Percentiles rank a stretch among this genome's conserved stretches.
These are phyloP conservation scores for Xiphophorus birchmanni DNA, from an alignment of 2,797 vertebrate species.

Conservation along the genomic window DNA sequence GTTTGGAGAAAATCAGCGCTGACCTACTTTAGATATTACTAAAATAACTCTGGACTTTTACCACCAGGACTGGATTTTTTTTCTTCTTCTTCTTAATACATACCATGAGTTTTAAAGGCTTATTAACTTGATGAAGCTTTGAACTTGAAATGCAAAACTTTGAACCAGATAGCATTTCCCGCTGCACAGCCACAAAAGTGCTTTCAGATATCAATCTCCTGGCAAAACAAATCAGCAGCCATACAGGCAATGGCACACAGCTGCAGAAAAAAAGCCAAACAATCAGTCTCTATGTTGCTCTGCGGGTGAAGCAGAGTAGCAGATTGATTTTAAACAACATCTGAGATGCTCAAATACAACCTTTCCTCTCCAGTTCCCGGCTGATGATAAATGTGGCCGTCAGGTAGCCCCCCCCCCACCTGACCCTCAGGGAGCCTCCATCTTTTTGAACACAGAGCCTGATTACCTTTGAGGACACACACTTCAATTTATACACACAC, in stretches of 20 bases:
- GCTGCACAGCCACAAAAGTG: conserved; percentile 13
- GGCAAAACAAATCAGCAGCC: conserved; percentile 53
- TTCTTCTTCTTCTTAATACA: conserved; percentile 12
- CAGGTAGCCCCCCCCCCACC: conserved; percentile 43
- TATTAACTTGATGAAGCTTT: conserved; percentile 43
- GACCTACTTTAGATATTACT: conserved; percentile 8
- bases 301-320: conserved; percentile 14
- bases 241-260: conserved; percentile 43
- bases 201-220: conserved; percentile 49
- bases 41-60: conserved; percentile 27
- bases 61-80: conserved; percentile 17
- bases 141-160: conserved; percentile 44
- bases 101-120: conserved; percentile 8
- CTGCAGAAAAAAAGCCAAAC: conserved; percentile 55
- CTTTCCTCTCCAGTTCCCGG: conserved; percentile 54
- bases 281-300: conserved; percentile 57
- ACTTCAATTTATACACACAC: conserved; percentile 21
- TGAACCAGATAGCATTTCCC: conserved; percentile 26
- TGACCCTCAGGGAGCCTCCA: conserved; percentile 48
- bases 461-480: conserved; percentile 58
- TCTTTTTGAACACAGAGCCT: conserved; percentile 58
- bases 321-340: conserved; percentile 66
- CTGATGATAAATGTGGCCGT: conserved; percentile 62
- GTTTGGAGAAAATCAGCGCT: conserved; percentile 2
- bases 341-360: conserved; percentile 51